Evolutionary conservation across 2,113 vertebrate species (phyloP), one percentile per base, ranked within the genome.

Genomic region (Zapornia atra): DNA sequence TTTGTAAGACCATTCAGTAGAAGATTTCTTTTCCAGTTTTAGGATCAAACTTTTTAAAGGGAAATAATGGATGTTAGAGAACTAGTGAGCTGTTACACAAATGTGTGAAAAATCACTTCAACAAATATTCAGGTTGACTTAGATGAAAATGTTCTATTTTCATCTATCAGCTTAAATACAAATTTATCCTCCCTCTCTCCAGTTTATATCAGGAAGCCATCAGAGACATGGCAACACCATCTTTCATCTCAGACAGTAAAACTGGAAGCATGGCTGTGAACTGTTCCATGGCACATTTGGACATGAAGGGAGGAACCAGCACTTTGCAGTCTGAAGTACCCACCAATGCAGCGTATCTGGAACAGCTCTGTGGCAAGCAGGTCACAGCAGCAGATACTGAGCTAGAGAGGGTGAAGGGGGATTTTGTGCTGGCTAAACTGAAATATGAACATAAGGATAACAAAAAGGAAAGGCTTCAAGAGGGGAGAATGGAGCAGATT

Each of bases 341-440:
- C 80, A 84, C 69, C 64, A 48, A 7, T 24, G 38, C 38, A 72
- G 85, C 90, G 31, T 51, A 82, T 7, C 71, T 89, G 33, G 61
- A 82, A 70, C 44, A 78, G 24, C 85, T 54, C 57, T 20, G 26
- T n/a, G 34, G 28, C 40, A 54, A 68, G 75, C 31, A 57, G 31
- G 72, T 88, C 61, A 90, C 78, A 63, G 56, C 18, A 2, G 26
- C 40, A 1, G 86, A 95, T 21, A 61, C 78, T 75, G 97, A 97
- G 44, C 79, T 98, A 88, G 96, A 98, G 82, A 97, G 92, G 89
- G 48, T 93, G 63, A 96, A 82, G 76, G 88, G 96, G 88, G 82
- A 97, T 82, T 97, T 96, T 25, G 86, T 96, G 54, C 95, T 97
- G 85, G 84, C 71, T 10, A 85, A 92, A 51, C 94, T 97, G 54